Evolutionary conservation across 2,113 vertebrate species (phyloP).

Genomic region (Tragelaphus imberbis): DNA sequence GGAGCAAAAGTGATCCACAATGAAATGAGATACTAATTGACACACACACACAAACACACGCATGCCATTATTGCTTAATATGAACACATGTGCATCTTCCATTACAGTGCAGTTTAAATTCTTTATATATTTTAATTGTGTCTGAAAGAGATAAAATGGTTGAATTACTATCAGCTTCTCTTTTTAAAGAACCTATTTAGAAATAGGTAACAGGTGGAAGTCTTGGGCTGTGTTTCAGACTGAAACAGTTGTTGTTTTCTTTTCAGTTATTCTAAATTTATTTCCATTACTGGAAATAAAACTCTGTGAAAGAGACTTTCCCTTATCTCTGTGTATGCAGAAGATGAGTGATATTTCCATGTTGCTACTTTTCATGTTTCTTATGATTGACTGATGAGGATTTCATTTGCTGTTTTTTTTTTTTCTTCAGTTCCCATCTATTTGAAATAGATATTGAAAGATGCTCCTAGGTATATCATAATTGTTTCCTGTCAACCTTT

Average conservation of each 20-base stretch:
- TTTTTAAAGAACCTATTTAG: neutral
- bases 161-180: neutral
- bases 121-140: neutral
- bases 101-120: neutral
- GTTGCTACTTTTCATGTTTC: neutral
- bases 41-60: neutral
- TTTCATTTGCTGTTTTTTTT: neutral
- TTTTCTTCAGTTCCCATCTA: neutral
- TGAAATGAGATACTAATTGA: neutral
- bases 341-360: neutral
- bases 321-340: neutral
- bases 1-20: neutral
- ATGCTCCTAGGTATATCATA: conserved; percentile 23
- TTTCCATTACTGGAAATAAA: neutral
- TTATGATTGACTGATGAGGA: neutral
- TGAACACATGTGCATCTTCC: neutral
- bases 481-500: conserved; percentile 21
- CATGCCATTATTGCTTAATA: neutral
- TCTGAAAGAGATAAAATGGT: neutral
- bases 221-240: neutral
- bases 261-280: conserved; percentile 15
- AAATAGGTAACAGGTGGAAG: neutral
- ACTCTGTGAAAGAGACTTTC: neutral
- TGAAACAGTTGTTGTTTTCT: neutral
- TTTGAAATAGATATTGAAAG: conserved; percentile 38